Base-by-base conservation (phyloP, 2,113 vertebrate species). In the Crotalus horridus region DNA sequence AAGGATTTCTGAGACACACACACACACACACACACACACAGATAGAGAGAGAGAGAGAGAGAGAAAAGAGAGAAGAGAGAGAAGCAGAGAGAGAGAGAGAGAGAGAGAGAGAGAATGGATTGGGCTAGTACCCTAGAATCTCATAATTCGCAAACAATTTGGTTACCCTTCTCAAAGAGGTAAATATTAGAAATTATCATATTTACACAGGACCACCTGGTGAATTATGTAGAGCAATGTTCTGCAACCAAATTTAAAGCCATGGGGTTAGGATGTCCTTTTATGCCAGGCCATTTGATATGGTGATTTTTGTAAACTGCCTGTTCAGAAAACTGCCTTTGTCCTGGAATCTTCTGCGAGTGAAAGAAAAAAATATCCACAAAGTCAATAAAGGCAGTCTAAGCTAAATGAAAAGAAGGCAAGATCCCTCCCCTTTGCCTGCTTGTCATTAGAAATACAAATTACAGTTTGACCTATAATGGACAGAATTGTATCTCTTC, bases 201-300 rank as follows among this genome's bases (percentile, higher is more conserved):
- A 39, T 88, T n/a, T 33, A 88, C 8, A 3, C 51, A 88, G 17
- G 29, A 88, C 51, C n/a, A 88, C 0, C 3, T 53, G 2, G 48
- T 87, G 26, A 53, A 87, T 87, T 48, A 53, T 26, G 10, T 10
- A 33, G 51, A 88, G 20, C 26, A 48, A 9, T n/a, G 3, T 53
- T n/a, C 51, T 55, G 29, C 51, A 88, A n/a, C 29, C 53, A 88
- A 20, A 55, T 29, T 55, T n/a, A 55, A 54, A 88, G 15, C 8
- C 0, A 54, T 33, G 23, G 29, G 29, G 29, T 88, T 33, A 43
- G 33, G 33, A 46, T 26, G 88, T 24, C 39, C 55, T 13, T 24
- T 43, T 97, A 97, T 97, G 94, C 96, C 96, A 96, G 93, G 23
- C 89, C 88, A 88, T 95, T 96, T 96, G 95, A 97, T 96, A 39